Base-by-base conservation (phyloP, 2,888 invertebrate genomes). In the Cephalotes varians region DNA sequence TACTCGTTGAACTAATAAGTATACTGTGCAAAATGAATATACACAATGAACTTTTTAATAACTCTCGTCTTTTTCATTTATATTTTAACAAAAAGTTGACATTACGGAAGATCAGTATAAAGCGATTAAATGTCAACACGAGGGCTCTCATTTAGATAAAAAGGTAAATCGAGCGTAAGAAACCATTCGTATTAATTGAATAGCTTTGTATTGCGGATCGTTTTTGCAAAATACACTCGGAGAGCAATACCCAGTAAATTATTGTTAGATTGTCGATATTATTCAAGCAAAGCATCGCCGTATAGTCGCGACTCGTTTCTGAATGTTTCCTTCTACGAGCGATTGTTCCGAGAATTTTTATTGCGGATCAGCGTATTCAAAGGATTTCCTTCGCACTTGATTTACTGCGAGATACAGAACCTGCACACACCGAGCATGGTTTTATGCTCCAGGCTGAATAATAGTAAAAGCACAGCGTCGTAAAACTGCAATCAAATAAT, bases 401-500 rank as follows among this genome's bases (percentile, higher is more conserved):
- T 91, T 92, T 89, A 90, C 83, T 84, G 77, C 82, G 49, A 73
- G 87, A 88, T 88, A 90, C 82, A 80, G 62, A 54, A 65, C 56
- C 69, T 67, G 58, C 65, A 64, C 81, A 69, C 84, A 74, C 58
- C 51, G 67, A 73, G 79, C 77, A 49, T 82, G 81, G 85, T 87
- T 90, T 91, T 89, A 90, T 85, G 86, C 69, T 64, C 77, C 25
- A 51, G 60, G 74, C 83, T 86, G 91, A 91, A 92, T 92, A 92
- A 91, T 91, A 91, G 89, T 92, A 90, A 91, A 91, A 91, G 90
- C 86, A 74, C 76, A 81, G 85, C 85, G 80, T 87, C 92, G 88
- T 93, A 92, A 93, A 93, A 92, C 87, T 86, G 89, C 91, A 91
- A 92, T 93, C 91, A 90, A 92, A 92, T 90, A 89, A 91, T 89